Evolutionary conservation across 2,113 vertebrate species (phyloP).

Genomic region (Podarcis cretensis): DNA sequence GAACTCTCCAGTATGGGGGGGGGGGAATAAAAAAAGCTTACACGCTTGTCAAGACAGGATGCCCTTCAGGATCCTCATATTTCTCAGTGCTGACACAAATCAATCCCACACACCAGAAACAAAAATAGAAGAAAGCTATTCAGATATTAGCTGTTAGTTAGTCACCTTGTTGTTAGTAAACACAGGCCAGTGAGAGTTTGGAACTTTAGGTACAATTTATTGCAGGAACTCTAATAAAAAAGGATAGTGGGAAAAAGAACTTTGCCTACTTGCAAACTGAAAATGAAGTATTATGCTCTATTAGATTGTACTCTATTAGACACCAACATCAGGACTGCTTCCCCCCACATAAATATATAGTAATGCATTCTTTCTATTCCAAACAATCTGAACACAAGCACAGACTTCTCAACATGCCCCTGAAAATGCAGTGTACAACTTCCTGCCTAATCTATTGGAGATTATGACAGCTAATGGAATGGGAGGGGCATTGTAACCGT

Average conservation of each 20-base stretch:
- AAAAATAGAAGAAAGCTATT: neutral
- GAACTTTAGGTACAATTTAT: constrained; percentile 51
- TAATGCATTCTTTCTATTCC: constrained; percentile 26
- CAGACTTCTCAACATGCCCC: constrained; percentile 36
- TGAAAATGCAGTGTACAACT: constrained; percentile 29
- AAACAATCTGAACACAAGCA: constrained; percentile 26
- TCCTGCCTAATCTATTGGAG: constrained; percentile 42
- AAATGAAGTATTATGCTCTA: neutral
- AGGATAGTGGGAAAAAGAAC: constrained; percentile 25
- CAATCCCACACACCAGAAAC: neutral
- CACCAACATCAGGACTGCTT: neutral
- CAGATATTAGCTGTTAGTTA: neutral
- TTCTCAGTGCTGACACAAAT: constrained; percentile 41
- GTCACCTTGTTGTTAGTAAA: constrained; percentile 21
- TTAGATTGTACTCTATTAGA: neutral
- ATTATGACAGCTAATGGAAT: constrained; percentile 55
- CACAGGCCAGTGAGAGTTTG: constrained; percentile 29
- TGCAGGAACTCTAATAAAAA: constrained; percentile 22
- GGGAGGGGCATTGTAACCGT: constrained; percentile 50
- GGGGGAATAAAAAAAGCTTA: neutral
- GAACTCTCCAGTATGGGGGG: constrained; percentile 32
- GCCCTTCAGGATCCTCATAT: constrained; percentile 69
- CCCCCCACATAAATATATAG: neutral
- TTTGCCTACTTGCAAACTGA: constrained; percentile 32
- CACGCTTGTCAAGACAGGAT: constrained; percentile 47